phyloP scores from a whole-genome alignment of 2,888 invertebrate species.

The Psylliodes chrysocephalus region DNA sequence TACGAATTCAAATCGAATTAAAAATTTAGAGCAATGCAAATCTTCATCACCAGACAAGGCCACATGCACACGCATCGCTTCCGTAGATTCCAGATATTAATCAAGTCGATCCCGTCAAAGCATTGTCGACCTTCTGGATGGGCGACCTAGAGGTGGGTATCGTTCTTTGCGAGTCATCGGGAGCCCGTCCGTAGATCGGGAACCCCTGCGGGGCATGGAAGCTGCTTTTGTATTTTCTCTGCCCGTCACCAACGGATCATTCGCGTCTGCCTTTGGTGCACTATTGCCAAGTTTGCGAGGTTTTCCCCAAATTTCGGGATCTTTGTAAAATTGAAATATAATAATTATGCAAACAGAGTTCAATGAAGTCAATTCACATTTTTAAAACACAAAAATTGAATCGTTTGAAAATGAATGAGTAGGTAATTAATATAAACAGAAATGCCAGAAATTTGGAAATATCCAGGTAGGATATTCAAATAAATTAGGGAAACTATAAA shows the following conservation, averaged over 20 bases:
- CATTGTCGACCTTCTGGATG: constrained; percentile 3
- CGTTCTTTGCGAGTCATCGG: constrained; percentile 10
- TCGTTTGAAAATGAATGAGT: too few species aligned
- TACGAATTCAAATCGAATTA: background rate
- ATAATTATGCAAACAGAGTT: too few species aligned
- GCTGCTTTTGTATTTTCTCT: constrained; percentile 55
- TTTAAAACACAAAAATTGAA: too few species aligned
- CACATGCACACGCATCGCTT: constrained; percentile 12
- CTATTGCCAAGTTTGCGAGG: constrained; percentile 13
- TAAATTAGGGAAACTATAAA: too few species aligned
- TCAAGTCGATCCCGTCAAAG: constrained; percentile 11
- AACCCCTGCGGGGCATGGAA: constrained; percentile 56
- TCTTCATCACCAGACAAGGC: constrained; percentile 8
- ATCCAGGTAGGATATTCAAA: too few species aligned
- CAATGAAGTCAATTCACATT: too few species aligned
- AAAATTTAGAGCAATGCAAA: constrained; percentile 7
- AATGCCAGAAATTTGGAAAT: too few species aligned
- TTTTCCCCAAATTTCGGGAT: too few species aligned
- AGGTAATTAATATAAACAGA: too few species aligned
- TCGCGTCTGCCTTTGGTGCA: constrained; percentile 34
- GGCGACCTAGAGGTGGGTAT: background rate
- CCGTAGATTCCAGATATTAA: constrained; percentile 21
- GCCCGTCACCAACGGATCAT: constrained; percentile 62
- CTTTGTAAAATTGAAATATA: too few species aligned
- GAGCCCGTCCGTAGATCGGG: constrained; percentile 45